These are phyloP conservation scores for Gymnobelideus leadbeateri DNA, from an alignment of 2,113 vertebrate species.

Conservation along the genomic window DNA sequence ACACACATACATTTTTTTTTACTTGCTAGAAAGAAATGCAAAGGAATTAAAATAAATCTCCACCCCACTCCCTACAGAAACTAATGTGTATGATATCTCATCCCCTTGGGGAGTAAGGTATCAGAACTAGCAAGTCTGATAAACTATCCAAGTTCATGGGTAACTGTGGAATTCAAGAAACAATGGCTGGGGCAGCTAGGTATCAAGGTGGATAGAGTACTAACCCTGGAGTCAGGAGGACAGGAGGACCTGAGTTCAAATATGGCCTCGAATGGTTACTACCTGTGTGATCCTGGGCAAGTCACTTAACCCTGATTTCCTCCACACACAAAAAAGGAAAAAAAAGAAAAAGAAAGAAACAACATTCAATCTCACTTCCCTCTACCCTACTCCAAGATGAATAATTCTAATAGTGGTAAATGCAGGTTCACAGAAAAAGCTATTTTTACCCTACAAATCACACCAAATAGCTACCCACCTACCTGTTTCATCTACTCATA, in stretches of 20 bases:
- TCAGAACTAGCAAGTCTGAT: neutral
- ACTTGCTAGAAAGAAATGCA: slow-evolving; percentile 9
- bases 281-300: too few species aligned
- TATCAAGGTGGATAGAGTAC: neutral
- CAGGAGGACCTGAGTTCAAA: neutral
- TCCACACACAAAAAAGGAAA: neutral
- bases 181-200: neutral
- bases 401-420: slow-evolving; percentile 48
- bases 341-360: neutral
- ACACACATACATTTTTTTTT: neutral
- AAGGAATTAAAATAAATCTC: neutral
- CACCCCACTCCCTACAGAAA: neutral
- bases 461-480: neutral
- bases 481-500: slow-evolving; percentile 18
- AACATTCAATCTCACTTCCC: neutral
- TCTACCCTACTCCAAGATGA: slow-evolving; percentile 5
- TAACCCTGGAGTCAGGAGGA: neutral
- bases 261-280: too few species aligned
- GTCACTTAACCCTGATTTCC: neutral
- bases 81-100: slow-evolving; percentile 29
- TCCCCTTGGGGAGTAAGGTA: neutral
- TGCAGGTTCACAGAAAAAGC: slow-evolving; percentile 27
- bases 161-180: neutral
- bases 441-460: slow-evolving; percentile 8
- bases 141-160: slow-evolving; percentile 1